phyloP scores from a whole-genome alignment of 1,140 invertebrate species.

The Leptinotarsa texana region DNA sequence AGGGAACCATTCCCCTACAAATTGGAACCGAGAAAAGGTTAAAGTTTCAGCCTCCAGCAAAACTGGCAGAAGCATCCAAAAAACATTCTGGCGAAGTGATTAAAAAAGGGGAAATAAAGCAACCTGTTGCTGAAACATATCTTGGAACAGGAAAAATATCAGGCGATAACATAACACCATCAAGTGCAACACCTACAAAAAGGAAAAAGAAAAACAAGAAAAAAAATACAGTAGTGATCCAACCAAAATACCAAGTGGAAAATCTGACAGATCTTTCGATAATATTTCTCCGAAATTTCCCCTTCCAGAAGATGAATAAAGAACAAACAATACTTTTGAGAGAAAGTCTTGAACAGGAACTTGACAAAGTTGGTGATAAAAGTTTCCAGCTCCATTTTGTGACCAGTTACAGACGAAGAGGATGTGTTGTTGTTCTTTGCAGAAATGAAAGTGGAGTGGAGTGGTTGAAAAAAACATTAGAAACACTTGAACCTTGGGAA shows the following conservation, averaged over 20 bases:
- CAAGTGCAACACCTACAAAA: neutral
- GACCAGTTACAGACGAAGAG: neutral
- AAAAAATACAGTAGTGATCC: neutral
- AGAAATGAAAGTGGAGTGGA: neutral
- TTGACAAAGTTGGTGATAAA: constrained; percentile 5
- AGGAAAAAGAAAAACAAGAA: constrained; percentile 1
- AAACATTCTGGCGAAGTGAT: too few relatives aligned
- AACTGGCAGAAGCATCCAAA: too few relatives aligned
- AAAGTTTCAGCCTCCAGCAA: too few relatives aligned
- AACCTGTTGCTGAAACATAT: too few relatives aligned
- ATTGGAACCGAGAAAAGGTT: neutral
- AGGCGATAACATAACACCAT: too few relatives aligned
- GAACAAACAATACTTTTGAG: constrained; percentile 3
- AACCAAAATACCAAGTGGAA: neutral
- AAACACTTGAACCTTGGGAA: constrained; percentile 1
- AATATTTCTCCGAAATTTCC: constrained; percentile 7
- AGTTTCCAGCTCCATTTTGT: neutral
- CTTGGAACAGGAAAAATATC: too few relatives aligned
- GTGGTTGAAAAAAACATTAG: constrained; percentile 1
- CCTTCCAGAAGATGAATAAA: neutral
- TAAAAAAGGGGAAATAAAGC: too few relatives aligned
- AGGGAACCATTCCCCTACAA: neutral
- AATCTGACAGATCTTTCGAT: neutral
- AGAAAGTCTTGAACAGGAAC: constrained; percentile 5
- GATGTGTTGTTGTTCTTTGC: neutral